These are phyloP conservation scores for Leistus spinibarbis DNA, from an alignment of 2,888 invertebrate species.

Conservation along the genomic window DNA sequence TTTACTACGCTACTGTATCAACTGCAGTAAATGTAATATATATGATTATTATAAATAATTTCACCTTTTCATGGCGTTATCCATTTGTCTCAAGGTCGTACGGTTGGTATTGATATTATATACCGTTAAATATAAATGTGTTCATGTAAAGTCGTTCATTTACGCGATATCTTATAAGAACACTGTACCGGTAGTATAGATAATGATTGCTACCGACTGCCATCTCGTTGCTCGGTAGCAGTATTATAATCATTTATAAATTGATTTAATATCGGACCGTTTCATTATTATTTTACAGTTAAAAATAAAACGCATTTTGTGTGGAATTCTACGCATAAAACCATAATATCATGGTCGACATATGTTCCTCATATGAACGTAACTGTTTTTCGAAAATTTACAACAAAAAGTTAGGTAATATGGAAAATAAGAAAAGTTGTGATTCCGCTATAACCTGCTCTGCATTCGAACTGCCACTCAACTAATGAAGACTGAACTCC, in stretches of 20 bases:
- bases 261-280: constrained; percentile 24
- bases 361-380: not conserved
- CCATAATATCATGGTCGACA: not conserved
- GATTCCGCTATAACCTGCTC: not conserved
- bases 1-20: not conserved
- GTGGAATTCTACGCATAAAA: not conserved
- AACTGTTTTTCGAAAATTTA: not conserved
- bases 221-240: not conserved
- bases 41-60: constrained; percentile 24
- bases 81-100: constrained; percentile 27
- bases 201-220: not conserved
- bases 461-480: too few relatives aligned
- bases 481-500: too few relatives aligned
- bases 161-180: not conserved
- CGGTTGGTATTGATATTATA: not conserved
- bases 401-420: not conserved
- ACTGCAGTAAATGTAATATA: not conserved
- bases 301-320: constrained; percentile 19
- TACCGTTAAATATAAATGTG: constrained; percentile 26
- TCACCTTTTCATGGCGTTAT: constrained; percentile 32
- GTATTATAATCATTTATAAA: constrained; percentile 11
- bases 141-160: not conserved
- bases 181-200: not conserved
- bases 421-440: not conserved
- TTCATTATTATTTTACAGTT: constrained; percentile 19